Evolutionary conservation across 2,797 vertebrate species (phyloP), one percentile per base, ranked within the genome.

Genomic region (Bryconaethiops microstoma): DNA sequence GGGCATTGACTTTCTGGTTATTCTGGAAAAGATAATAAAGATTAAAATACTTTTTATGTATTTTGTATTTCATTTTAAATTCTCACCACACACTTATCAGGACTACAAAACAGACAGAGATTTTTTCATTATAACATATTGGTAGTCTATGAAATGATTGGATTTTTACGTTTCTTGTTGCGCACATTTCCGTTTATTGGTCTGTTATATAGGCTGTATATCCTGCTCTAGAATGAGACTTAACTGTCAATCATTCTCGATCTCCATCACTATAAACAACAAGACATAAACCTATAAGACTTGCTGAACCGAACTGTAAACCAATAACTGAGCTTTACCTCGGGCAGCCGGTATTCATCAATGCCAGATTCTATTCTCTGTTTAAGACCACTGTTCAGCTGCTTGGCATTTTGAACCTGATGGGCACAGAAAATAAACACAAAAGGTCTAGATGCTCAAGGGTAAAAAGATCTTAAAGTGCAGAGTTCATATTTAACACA

Each of bases 341-440:
- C 98, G 59, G 96, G 93, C 86, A 97, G 95, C 88, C 94, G 93
- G 92, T 95, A 95, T 80, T 97, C 96, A 85, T 97, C 95, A 78
- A 99, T 95, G 81, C 97, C 97, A 76, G 94, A 91, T 87, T 99
- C 98, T 95, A 97, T 91, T 94, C 95, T 92, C 93, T 97, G 97
- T 90, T 99, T 99, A 88, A 99, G 95, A 75, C 96, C 96, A 87
- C 98, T 97, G 95, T 99, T 99, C 90, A 97, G 94, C 94, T 99
- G 98, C 90, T 99, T 99, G 89, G 98, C 96, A 84, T 99, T 99
- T 91, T 99, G 98, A 90, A 99, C 98, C 98, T 99, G 52, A 50
- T 45, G 62, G 23, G 14, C 12, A 14, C 39, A 10, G 35, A 65
- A 84, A 19, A 29, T 4, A 10, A 75, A 23, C 60, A 62, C 8